Base-by-base conservation (phyloP, 2,888 invertebrate genomes). In the Ditula angustiorana region DNA sequence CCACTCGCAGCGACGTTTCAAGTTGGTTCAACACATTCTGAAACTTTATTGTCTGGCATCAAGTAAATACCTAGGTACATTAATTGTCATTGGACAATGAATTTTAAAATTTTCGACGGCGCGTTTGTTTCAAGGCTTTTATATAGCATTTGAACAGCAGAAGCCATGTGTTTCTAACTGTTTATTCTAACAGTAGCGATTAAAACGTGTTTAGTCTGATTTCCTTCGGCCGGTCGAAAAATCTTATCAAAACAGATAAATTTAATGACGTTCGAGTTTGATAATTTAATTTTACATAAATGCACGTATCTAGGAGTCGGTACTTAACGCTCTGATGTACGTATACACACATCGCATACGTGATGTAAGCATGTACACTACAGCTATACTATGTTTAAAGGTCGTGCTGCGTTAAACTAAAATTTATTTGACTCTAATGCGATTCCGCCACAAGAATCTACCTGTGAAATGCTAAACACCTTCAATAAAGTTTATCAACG, bases 171-270 rank as follows among this genome's bases (percentile, higher is more conserved):
- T 63, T 69, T 67, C 62, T 49, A 59, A 68, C 63, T 71, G 69
- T 72, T 71, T 73, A 72, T 71, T 73, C 67, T 53, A 66, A 69
- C 68, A 64, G 60, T 67, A 69, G 71, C 72, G 76, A 80, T 83
- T 79, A 81, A 79, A 77, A 85, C 85, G 83, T 84, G 86, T 84
- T 80, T 71, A 78, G 80, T 78, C 73, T 69, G 71, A 72, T 70
- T 80, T 79, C 78, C 76, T 80, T 74, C 76, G 73, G 74, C 70
- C 75, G 70, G 74, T 74, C 76, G 76, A 74, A 78, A 81, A 87
- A 81, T 79, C 80, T 88, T 88, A 90, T 90, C 90, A 77, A 56
- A 74, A 71, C 69, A 84, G 86, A 88, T 87, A 87, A 80, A 74
- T 67, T 71, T 69, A 71, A 73, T 87, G 86, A 88, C 88, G 87